phyloP scores from a whole-genome alignment of 2,113 vertebrate genomes.

The Mellivora capensis region DNA sequence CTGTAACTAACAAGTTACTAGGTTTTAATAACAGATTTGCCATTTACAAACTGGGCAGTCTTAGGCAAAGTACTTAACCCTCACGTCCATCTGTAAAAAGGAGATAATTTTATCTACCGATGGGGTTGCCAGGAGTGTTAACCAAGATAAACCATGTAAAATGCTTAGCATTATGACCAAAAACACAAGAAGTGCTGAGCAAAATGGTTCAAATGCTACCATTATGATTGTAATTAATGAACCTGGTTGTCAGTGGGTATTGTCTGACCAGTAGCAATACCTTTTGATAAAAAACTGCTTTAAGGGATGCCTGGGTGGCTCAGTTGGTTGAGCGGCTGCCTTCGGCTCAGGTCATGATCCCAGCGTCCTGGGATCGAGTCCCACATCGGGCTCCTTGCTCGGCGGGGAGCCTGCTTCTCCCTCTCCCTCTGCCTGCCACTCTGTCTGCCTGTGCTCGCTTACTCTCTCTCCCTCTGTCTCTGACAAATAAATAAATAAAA shows the following conservation, averaged over 20 bases:
- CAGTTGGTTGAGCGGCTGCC: no score
- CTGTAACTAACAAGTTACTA: neutral
- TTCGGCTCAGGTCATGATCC: no score
- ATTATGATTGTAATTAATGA: neutral
- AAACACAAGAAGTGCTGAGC: neutral
- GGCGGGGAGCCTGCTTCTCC: no score
- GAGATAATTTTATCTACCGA: neutral
- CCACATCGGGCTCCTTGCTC: no score
- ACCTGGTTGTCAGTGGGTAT: no score
- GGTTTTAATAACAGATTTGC: neutral
- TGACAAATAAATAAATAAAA: no score
- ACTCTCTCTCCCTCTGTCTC: no score
- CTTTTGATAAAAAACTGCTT: neutral
- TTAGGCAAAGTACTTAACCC: neutral
- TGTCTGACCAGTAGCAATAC: neutral
- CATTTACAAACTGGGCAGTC: neutral
- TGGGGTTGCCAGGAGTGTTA: neutral
- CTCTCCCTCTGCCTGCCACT: no score
- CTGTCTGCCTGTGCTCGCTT: no score
- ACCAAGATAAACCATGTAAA: neutral
- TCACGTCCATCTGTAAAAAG: neutral
- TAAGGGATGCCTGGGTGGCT: no score
- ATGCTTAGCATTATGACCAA: neutral
- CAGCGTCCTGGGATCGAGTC: no score
- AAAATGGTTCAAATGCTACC: neutral